These are phyloP conservation scores for Talpa occidentalis DNA, from an alignment of 2,113 vertebrate species.

Conservation along the genomic window DNA sequence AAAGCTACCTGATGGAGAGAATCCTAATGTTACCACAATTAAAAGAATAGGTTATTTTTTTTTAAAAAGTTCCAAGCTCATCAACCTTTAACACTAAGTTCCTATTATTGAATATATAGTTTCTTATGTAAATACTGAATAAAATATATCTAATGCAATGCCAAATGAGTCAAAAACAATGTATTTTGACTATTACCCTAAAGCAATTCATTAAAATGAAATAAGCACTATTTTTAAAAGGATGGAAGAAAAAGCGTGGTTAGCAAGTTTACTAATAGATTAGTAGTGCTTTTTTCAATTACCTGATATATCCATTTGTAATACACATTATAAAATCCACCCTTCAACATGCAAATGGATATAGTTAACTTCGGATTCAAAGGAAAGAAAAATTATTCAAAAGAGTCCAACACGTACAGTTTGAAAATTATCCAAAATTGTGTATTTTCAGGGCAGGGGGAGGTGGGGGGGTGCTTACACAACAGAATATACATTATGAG, in stretches of 20 bases:
- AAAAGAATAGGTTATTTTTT: neutral
- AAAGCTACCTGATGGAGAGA: too few species aligned
- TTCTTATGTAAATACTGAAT: conserved; percentile 5
- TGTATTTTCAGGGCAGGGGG: neutral
- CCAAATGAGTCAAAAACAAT: neutral
- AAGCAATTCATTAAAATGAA: conserved; percentile 57
- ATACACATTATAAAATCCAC: conserved; percentile 54
- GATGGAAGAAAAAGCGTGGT: conserved; percentile 24
- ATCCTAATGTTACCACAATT: too few species aligned
- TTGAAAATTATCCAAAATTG: conserved; percentile 67
- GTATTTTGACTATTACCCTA: neutral
- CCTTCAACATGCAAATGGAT: conserved; percentile 68
- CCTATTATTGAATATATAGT: conserved; percentile 14
- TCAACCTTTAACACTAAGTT: conserved; percentile 54
- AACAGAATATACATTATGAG: conserved; percentile 38
- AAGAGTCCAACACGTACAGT: conserved; percentile 34
- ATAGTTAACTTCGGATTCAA: conserved; percentile 68
- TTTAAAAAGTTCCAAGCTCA: neutral
- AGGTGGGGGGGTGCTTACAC: neutral
- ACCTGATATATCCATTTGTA: conserved; percentile 52
- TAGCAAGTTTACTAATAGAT: conserved; percentile 50
- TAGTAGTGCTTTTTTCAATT: conserved; percentile 39
- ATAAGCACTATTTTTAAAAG: conserved; percentile 52
- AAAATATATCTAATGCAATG: neutral
- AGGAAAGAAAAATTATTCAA: conserved; percentile 52